Conservation (phyloP, 2,888 invertebrate genomes). For the Dryococelus australis region DNA sequence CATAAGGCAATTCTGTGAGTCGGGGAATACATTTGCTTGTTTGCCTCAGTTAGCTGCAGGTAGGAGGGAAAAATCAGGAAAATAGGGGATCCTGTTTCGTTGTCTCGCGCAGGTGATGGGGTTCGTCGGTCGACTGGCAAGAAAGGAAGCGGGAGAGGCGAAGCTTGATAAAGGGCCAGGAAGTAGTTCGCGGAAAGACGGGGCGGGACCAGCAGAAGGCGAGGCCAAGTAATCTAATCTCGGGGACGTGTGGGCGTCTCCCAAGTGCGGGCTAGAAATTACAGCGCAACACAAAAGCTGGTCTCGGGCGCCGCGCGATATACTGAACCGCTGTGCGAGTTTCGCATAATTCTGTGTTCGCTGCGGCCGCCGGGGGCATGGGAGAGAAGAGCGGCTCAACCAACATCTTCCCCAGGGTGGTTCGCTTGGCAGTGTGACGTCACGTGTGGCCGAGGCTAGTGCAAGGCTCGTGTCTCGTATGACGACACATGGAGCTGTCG, state of each 20-base stretch:
- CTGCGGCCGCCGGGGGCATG: background rate
- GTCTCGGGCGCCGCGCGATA: background rate
- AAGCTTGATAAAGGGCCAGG: background rate
- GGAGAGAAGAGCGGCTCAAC: no score
- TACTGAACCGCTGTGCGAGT: background rate
- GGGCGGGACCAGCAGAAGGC: background rate
- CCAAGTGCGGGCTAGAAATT: conserved; percentile 25
- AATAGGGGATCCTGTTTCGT: no score
- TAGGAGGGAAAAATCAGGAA: no score
- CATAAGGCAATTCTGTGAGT: no score
- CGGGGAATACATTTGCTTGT: no score
- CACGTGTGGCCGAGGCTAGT: no score
- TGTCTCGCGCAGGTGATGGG: no score
- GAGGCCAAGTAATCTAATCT: conserved; percentile 24
- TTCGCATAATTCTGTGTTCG: conserved; percentile 23
- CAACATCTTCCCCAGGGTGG: no score
- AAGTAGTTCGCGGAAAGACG: background rate
- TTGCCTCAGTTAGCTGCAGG: no score
- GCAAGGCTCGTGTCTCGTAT: no score
- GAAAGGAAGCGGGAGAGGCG: background rate
- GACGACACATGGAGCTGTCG: no score
- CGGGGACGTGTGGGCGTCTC: conserved; percentile 21
- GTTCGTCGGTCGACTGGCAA: background rate
- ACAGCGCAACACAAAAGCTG: conserved; percentile 20
- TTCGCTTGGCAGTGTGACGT: no score